Percentiles rank a stretch among this genome's conserved stretches.
These are phyloP conservation scores for Tolmerus cingulatus DNA, from an alignment of 2,888 invertebrate genomes.

Conservation along the genomic window DNA sequence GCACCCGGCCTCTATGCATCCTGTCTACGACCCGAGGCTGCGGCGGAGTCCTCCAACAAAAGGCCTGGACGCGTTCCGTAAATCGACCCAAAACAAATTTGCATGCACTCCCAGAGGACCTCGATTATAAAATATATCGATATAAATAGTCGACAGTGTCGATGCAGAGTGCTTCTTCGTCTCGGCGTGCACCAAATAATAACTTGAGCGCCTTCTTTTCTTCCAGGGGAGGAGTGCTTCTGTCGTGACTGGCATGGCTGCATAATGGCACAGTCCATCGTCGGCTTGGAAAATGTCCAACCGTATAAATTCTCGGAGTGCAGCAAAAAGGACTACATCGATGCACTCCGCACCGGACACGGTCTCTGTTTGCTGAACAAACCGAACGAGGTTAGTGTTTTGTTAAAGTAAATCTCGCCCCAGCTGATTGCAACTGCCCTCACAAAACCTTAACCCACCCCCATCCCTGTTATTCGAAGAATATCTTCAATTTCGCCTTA, in stretches of 20 bases:
- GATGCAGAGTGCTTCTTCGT: neutral
- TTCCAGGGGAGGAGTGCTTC: conserved; percentile 78
- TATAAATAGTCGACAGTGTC: neutral
- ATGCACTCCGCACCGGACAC: conserved; percentile 84
- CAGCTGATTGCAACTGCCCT: neutral
- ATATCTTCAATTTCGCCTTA: neutral
- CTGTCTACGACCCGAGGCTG: neutral
- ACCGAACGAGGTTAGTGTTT: conserved; percentile 81
- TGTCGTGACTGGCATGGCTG: conserved; percentile 96
- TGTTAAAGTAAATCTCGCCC: neutral
- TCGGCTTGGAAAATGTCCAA: conserved; percentile 89
- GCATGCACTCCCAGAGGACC: neutral
- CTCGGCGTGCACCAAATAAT: neutral
- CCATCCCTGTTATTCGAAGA: neutral
- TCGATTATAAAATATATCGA: neutral
- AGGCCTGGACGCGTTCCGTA: neutral
- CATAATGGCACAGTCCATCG: conserved; percentile 93
- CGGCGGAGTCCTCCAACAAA: neutral
- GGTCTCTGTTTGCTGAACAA: conserved; percentile 93
- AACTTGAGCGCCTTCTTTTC: conserved; percentile 42
- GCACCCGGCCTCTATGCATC: neutral
- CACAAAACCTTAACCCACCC: neutral
- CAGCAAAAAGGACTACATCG: conserved; percentile 89
- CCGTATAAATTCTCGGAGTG: conserved; percentile 98
- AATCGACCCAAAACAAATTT: conserved; percentile 1